These are phyloP conservation scores for Nysson spinosus DNA, from an alignment of 2,888 invertebrate genomes.

Conservation along the genomic window DNA sequence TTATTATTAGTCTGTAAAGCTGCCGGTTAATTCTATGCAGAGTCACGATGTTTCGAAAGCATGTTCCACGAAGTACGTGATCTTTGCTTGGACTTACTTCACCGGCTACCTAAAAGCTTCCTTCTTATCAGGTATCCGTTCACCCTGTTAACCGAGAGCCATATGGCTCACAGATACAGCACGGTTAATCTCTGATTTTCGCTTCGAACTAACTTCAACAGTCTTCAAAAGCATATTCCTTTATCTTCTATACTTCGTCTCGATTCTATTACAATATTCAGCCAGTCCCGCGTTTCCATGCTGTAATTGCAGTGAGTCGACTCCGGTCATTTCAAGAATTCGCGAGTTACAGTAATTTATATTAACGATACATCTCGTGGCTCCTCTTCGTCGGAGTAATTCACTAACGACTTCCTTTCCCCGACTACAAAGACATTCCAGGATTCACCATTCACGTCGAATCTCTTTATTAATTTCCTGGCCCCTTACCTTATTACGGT, in stretches of 20 bases:
- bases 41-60: conserved; percentile 35
- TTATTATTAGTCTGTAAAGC: conserved; percentile 29
- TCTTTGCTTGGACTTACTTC: conserved; percentile 23
- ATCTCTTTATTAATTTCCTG: not conserved
- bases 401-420: too few relatives aligned
- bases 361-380: conserved; percentile 35
- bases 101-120: conserved; percentile 1
- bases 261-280: conserved; percentile 20
- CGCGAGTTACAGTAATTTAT: conserved; percentile 28
- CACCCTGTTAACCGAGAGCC: conserved; percentile 21
- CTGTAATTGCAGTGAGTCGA: conserved; percentile 20
- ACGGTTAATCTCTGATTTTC: conserved; percentile 34
- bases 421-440: not conserved
- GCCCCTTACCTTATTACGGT: not conserved
- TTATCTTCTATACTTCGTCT: not conserved
- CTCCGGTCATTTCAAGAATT: conserved; percentile 11
- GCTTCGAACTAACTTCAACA: conserved; percentile 26
- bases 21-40: conserved; percentile 34
- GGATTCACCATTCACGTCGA: not conserved
- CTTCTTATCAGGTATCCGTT: conserved; percentile 25
- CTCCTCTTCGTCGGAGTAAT: too few relatives aligned
- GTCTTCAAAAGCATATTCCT: conserved; percentile 29
- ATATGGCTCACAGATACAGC: conserved; percentile 29
- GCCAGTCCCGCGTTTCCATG: conserved; percentile 7
- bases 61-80: conserved; percentile 13